These are phyloP conservation scores for Heliconius charithonia DNA, from an alignment of 2,888 invertebrate genomes.

Conservation along the genomic window DNA sequence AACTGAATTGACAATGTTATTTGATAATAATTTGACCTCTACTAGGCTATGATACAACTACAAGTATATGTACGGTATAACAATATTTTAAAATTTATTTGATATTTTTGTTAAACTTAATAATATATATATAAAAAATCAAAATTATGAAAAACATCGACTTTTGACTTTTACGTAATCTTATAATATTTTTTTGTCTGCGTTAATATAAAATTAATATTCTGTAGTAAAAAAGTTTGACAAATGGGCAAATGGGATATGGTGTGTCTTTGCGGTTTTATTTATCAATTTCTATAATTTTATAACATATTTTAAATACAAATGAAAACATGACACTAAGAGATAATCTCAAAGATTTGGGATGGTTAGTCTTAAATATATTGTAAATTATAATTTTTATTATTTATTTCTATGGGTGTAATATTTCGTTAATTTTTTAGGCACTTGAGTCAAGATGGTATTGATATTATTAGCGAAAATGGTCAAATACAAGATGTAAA, in stretches of 20 bases:
- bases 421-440: slow-evolving; percentile 77
- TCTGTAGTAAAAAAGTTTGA: slow-evolving; percentile 37
- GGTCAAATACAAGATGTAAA: slow-evolving; percentile 85
- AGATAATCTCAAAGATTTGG: slow-evolving; percentile 86
- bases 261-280: slow-evolving; percentile 68
- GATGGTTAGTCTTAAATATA: slow-evolving; percentile 83
- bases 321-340: slow-evolving; percentile 83
- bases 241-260: slow-evolving; percentile 55
- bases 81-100: not conserved
- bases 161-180: not conserved
- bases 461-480: slow-evolving; percentile 86
- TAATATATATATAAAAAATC: not conserved
- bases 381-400: slow-evolving; percentile 26
- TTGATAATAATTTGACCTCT: not conserved
- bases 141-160: not conserved
- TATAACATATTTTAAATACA: slow-evolving; percentile 66
- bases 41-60: not conserved
- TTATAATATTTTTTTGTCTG: slow-evolving; percentile 12
- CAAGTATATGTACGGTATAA: not conserved
- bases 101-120: not conserved
- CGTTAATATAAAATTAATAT: slow-evolving; percentile 3
- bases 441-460: slow-evolving; percentile 89
- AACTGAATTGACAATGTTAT: not conserved
- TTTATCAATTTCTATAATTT: slow-evolving; percentile 67
- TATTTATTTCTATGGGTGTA: slow-evolving; percentile 44